Conservation (phyloP, 2,113 vertebrate species). For the Anseranas semipalmata region DNA sequence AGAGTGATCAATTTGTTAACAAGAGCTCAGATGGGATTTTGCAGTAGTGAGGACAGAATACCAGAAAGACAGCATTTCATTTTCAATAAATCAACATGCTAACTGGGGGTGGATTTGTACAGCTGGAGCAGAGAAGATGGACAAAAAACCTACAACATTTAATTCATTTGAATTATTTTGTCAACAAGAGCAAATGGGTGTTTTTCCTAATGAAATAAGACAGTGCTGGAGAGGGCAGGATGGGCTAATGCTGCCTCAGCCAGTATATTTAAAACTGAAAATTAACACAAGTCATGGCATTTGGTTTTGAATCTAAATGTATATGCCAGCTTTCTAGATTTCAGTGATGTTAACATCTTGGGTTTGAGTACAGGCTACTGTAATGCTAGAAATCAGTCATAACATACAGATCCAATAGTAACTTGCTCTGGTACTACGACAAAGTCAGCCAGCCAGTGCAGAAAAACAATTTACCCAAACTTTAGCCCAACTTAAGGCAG, state of each 20-base stretch:
- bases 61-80: background rate
- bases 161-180: background rate
- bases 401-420: background rate
- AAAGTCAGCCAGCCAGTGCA: background rate
- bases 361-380: background rate
- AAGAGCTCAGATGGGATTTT: background rate
- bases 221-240: background rate
- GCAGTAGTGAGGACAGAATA: background rate
- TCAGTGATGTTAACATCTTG: background rate
- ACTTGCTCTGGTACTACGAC: rapidly evolving
- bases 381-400: background rate
- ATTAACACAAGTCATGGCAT: background rate
- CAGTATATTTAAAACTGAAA: background rate
- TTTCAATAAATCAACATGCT: background rate
- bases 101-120: background rate
- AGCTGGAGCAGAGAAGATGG: background rate
- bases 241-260: background rate
- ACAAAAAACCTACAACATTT: background rate
- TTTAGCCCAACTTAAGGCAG: background rate
- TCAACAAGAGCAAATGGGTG: background rate
- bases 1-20: background rate
- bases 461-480: background rate
- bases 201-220: background rate
- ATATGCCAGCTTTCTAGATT: background rate
- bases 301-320: background rate